Evolutionary conservation across 1,140 invertebrate species (phyloP), one percentile per base, ranked within the genome.

Genomic region (Tachypleus tridentatus): DNA sequence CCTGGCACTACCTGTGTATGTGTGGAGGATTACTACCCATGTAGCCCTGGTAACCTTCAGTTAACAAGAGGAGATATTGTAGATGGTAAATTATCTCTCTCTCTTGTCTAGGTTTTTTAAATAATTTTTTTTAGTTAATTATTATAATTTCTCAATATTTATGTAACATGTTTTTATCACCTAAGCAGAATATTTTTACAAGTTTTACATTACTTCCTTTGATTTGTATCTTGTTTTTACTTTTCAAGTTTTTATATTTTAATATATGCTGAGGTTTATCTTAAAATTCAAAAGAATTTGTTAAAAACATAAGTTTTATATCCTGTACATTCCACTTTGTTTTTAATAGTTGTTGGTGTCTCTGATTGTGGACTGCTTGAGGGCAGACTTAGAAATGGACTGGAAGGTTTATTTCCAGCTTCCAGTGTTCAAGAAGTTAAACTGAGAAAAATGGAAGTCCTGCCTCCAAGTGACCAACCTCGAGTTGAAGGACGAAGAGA

Each of bases 391-490:
- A 82, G 86, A 53, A 84, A 87, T 61, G 74, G 73, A 11, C 67
- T 73, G 6, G 84, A 84, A 9, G 93, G 93, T 0, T 80, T 92
- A 63, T 96, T 97, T 74, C 91, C 93, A 4, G 80, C 86, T 57
- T 85, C 88, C 71, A 91, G 89, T 77, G 89, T 96, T 57, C 90
- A 95, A 76, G 92, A 96, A 79, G 88, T 94, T 58, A 83, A 87
- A 62, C 77, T 93, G 67, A 80, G 89, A 11, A 72, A 76, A 67
- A 76, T 75, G 53, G 72, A 66, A 60, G 62, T 63, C 47, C 58
- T 71, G 9, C 60, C 69, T 3, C 8, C 66, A 9, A 29, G 29
- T 29, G 29, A 29, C 29, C 10, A 58, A 47, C 5, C 50, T n/a
- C 64, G 68, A 11, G 68, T 71, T 11, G 67, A 73, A 63, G 71